A percentile compares a stretch with the other conserved stretches of the same genome.
These are phyloP conservation scores for Calameuta idolon DNA, from an alignment of 2,888 invertebrate species.

Conservation along the genomic window DNA sequence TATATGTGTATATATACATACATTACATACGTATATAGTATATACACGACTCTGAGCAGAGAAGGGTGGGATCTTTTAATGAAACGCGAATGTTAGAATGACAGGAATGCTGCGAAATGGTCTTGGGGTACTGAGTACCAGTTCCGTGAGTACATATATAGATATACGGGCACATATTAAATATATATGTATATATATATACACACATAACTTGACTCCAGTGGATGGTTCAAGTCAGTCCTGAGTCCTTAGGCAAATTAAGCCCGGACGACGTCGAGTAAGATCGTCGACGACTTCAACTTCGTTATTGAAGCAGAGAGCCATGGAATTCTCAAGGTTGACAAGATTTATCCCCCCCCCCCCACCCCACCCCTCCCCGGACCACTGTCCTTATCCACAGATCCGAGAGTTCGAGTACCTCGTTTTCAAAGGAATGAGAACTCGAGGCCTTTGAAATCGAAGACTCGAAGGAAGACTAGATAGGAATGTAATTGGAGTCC, in stretches of 20 bases:
- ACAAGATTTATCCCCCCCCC: neutral
- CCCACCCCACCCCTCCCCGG: too few species aligned
- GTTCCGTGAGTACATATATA: slow-evolving; percentile 9
- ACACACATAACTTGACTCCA: neutral
- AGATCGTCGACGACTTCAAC: slow-evolving; percentile 25
- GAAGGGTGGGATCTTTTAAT: slow-evolving; percentile 54
- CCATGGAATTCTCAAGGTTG: slow-evolving; percentile 37
- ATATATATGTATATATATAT: neutral
- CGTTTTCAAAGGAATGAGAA: neutral
- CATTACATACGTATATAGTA: neutral
- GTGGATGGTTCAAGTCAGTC: neutral
- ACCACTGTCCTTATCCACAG: neutral
- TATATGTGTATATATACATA: too few species aligned
- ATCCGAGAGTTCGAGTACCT: neutral
- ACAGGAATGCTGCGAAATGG: slow-evolving; percentile 60
- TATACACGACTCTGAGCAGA: neutral
- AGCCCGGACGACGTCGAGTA: slow-evolving; percentile 37
- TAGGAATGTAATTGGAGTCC: slow-evolving; percentile 39
- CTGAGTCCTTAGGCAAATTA: slow-evolving; percentile 49
- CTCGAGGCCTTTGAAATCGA: neutral
- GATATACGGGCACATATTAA: neutral
- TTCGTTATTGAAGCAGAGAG: slow-evolving; percentile 48
- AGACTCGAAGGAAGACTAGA: slow-evolving; percentile 1
- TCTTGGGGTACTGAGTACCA: slow-evolving; percentile 46
- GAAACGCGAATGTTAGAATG: slow-evolving; percentile 61